A percentile compares a stretch with the other conserved stretches of the same genome.
These are phyloP conservation scores for Otocyon megalotis DNA, from an alignment of 2,113 vertebrate species.

Conservation along the genomic window DNA sequence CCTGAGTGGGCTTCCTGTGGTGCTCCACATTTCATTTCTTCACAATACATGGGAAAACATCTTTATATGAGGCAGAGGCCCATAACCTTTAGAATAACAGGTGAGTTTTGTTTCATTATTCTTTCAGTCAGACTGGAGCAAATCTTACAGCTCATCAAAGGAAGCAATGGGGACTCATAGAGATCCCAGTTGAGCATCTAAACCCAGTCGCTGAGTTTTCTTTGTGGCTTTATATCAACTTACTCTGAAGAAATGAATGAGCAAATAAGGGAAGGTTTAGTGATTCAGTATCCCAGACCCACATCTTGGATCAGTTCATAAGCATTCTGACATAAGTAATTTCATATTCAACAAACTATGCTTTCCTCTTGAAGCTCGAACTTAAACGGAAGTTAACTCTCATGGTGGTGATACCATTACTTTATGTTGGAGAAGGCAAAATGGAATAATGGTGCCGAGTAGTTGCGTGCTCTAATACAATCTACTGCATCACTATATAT, in stretches of 20 bases:
- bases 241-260: background rate
- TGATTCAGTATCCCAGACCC: background rate
- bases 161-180: background rate
- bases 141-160: background rate
- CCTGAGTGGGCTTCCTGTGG: no score
- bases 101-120: background rate
- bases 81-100: background rate
- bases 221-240: background rate
- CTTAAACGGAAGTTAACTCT: background rate
- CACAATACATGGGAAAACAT: rapidly evolving
- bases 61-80: rapidly evolving
- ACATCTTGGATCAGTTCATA: background rate
- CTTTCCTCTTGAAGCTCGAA: background rate
- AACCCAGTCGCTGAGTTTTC: background rate
- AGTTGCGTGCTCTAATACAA: background rate
- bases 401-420: background rate
- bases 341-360: background rate
- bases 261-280: background rate
- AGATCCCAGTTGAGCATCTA: background rate
- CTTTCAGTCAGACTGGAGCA: background rate
- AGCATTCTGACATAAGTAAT: background rate
- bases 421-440: background rate
- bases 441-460: background rate
- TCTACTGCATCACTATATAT: background rate
- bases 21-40: background rate